These are phyloP conservation scores for Tetragnatha versicolor DNA, from an alignment of 1,140 invertebrate genomes.

Conservation along the genomic window DNA sequence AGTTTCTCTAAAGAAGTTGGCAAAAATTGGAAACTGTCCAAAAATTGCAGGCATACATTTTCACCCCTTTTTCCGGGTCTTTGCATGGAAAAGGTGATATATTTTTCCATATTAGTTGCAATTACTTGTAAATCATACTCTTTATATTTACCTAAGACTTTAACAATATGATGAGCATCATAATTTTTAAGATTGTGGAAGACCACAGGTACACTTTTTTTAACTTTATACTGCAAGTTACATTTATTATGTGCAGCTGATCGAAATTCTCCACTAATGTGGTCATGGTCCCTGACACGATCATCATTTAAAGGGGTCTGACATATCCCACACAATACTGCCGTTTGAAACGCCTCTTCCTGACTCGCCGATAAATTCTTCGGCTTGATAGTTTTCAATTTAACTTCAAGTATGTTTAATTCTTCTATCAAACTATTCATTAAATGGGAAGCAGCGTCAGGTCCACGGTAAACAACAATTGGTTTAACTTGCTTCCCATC, in stretches of 20 bases:
- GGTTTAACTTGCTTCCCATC: not conserved
- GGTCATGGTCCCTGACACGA: conserved; percentile 25
- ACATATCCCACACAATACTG: no score
- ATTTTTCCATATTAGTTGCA: conserved; percentile 10
- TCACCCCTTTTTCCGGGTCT: not conserved
- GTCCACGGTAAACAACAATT: not conserved
- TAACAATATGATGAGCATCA: conserved; percentile 2
- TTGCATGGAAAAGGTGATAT: not conserved
- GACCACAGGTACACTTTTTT: not conserved
- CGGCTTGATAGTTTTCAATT: not conserved
- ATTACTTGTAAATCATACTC: not conserved
- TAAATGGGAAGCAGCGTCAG: not conserved
- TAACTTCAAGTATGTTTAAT: not conserved
- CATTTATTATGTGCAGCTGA: conserved; percentile 16
- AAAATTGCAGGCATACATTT: not conserved
- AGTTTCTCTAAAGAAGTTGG: conserved; percentile 3
- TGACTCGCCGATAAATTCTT: not conserved
- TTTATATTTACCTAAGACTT: not conserved
- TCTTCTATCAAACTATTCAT: not conserved
- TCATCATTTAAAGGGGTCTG: not conserved
- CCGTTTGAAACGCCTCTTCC: not conserved
- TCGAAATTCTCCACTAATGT: conserved; percentile 1
- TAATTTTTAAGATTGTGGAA: conserved; percentile 26
- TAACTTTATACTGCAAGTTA: not conserved
- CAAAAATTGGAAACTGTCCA: conserved; percentile 2